A percentile compares a stretch with the other conserved stretches of the same genome.
phyloP scores from a whole-genome alignment of 2,888 invertebrate species.

The Scaptomyza reducta region DNA sequence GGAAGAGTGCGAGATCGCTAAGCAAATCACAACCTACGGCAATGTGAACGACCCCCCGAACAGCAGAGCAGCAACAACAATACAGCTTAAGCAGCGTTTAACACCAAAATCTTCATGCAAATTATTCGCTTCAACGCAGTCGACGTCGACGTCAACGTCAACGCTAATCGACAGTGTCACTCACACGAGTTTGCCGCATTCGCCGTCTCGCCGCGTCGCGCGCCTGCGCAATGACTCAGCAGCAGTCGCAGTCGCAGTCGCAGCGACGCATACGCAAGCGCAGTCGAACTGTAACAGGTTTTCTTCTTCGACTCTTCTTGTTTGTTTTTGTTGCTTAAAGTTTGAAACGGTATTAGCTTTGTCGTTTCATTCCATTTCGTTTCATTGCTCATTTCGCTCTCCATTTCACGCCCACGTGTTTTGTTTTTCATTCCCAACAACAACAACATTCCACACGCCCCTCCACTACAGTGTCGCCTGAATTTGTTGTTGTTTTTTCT shows the following conservation, averaged over 20 bases:
- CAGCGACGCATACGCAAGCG: conserved; percentile 33
- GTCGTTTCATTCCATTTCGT: conserved; percentile 64
- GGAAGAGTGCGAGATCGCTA: neutral
- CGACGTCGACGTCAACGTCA: conserved; percentile 15
- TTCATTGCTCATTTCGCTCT: conserved; percentile 55
- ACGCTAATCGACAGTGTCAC: conserved; percentile 76
- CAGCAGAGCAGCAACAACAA: conserved; percentile 15
- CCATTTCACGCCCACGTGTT: conserved; percentile 64
- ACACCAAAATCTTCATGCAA: conserved; percentile 61
- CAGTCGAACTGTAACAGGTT: conserved; percentile 70
- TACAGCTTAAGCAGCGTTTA: conserved; percentile 20
- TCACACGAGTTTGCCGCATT: conserved; percentile 59
- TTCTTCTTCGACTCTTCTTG: conserved; percentile 13
- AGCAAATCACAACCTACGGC: conserved; percentile 61
- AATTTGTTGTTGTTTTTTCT: conserved; percentile 50
- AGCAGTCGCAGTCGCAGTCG: conserved; percentile 17
- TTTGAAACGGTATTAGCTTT: conserved; percentile 30
- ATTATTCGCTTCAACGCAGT: conserved; percentile 63
- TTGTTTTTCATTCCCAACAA: conserved; percentile 12
- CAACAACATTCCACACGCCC: conserved; percentile 4
- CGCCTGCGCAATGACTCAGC: conserved; percentile 69
- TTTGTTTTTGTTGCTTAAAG: conserved; percentile 5
- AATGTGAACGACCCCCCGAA: conserved; percentile 66
- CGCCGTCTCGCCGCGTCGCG: conserved; percentile 47
- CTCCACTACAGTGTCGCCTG: conserved; percentile 47